Evolutionary conservation across 2,797 vertebrate genomes (phyloP).

Genomic region (Masticophis lateralis): DNA sequence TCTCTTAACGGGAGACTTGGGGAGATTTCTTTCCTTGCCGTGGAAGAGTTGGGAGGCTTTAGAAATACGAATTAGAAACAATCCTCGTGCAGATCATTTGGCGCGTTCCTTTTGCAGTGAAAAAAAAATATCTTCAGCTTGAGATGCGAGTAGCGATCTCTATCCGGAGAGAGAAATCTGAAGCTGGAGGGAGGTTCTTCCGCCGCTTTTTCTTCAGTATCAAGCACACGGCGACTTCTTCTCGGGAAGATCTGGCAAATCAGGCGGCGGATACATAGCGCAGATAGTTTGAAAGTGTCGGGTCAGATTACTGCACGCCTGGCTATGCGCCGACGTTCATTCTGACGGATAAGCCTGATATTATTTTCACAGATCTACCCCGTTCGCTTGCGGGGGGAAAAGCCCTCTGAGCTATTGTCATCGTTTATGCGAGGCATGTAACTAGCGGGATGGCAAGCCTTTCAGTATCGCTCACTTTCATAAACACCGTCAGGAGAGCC

Average conservation of each 20-base stretch:
- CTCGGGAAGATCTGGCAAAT: slow-evolving; percentile 88
- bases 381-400: slow-evolving; percentile 75
- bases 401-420: slow-evolving; percentile 80
- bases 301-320: slow-evolving; percentile 97
- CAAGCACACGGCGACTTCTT: slow-evolving; percentile 89
- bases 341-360: slow-evolving; percentile 97
- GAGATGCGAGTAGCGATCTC: slow-evolving; percentile 50
- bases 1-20: slow-evolving; percentile 43
- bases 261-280: slow-evolving; percentile 98
- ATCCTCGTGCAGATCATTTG: neutral
- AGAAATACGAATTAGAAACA: neutral
- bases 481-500: slow-evolving; percentile 66
- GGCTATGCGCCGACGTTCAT: slow-evolving; percentile 91
- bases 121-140: slow-evolving; percentile 41
- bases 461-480: slow-evolving; percentile 84
- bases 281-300: slow-evolving; percentile 98
- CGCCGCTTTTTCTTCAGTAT: slow-evolving; percentile 85
- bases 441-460: slow-evolving; percentile 81
- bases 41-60: neutral
- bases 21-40: rapidly evolving
- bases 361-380: slow-evolving; percentile 89
- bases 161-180: slow-evolving; percentile 24
- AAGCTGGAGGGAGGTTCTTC: slow-evolving; percentile 32
- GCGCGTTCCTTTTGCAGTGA: slow-evolving; percentile 31
- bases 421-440: slow-evolving; percentile 84